A percentile compares a stretch with the other conserved stretches of the same genome.
Evolutionary conservation across 2,113 vertebrate species (phyloP).

Genomic region (Pterocles orientalis): DNA sequence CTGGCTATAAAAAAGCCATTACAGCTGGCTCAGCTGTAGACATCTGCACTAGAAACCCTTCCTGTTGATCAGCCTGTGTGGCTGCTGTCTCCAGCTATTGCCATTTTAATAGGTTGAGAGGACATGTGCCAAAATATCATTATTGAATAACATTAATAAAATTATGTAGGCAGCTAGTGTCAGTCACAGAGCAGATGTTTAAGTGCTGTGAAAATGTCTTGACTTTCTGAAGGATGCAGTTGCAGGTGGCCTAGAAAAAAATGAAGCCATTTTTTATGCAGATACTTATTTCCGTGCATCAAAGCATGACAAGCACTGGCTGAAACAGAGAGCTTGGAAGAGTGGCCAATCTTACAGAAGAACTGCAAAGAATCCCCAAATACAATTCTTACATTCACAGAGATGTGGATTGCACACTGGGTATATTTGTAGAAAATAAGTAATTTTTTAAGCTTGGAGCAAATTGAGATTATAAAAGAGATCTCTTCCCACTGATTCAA

Average conservation of each 20-base stretch:
- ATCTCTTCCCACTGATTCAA: background rate
- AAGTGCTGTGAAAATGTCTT: background rate
- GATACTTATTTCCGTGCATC: background rate
- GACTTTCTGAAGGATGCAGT: background rate
- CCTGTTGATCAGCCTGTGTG: background rate
- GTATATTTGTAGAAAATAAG: background rate
- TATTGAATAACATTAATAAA: background rate
- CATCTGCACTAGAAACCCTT: background rate
- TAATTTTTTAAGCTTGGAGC: background rate
- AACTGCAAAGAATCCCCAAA: background rate
- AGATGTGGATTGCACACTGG: background rate
- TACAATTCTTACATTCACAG: background rate
- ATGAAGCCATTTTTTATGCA: background rate
- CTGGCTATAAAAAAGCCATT: background rate
- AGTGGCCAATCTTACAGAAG: background rate
- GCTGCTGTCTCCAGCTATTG: background rate
- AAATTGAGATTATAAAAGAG: background rate
- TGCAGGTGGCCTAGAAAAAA: background rate
- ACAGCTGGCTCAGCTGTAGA: background rate
- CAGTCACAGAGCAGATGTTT: background rate
- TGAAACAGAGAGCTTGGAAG: background rate
- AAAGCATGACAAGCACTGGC: background rate
- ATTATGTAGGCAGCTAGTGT: background rate
- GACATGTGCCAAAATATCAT: constrained; percentile 10
- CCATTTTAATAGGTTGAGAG: background rate